phyloP scores from a whole-genome alignment of 2,797 vertebrate species.

The Lepidocolaptes lacrymiger region DNA sequence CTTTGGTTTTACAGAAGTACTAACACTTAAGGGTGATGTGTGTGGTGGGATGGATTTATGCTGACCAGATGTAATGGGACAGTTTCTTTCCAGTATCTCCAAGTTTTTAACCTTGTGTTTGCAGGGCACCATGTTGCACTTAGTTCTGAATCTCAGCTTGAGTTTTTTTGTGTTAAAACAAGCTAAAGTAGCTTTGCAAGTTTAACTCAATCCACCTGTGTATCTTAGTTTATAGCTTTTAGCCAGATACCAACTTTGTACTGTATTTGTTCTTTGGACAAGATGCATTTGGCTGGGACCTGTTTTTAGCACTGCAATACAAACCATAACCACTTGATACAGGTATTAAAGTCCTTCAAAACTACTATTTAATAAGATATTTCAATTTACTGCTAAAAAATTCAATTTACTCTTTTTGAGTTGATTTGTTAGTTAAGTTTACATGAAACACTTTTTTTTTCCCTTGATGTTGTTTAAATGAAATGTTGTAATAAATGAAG shows the following conservation, averaged over 20 bases:
- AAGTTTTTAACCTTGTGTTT: background rate
- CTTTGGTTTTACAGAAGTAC: background rate
- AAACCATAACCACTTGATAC: background rate
- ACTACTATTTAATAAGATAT: background rate
- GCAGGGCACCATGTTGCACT: rapidly evolving
- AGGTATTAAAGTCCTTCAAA: background rate
- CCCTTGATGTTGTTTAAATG: background rate
- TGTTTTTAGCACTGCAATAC: background rate
- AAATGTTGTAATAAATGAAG: background rate
- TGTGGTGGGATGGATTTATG: background rate
- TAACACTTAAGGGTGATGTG: rapidly evolving
- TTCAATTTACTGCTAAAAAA: background rate
- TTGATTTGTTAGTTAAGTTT: background rate
- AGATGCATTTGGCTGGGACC: background rate
- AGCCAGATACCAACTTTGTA: background rate
- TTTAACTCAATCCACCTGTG: background rate
- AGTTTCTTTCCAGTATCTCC: background rate
- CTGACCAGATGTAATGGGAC: too few relatives aligned
- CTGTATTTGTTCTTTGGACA: background rate
- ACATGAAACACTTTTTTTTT: background rate
- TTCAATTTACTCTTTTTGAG: background rate
- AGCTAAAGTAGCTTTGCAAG: background rate
- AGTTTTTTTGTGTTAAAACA: background rate
- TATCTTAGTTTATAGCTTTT: background rate
- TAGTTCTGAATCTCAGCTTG: background rate